These are phyloP conservation scores for Carollia perspicillata DNA, from an alignment of 2,113 vertebrate species.

Conservation along the genomic window DNA sequence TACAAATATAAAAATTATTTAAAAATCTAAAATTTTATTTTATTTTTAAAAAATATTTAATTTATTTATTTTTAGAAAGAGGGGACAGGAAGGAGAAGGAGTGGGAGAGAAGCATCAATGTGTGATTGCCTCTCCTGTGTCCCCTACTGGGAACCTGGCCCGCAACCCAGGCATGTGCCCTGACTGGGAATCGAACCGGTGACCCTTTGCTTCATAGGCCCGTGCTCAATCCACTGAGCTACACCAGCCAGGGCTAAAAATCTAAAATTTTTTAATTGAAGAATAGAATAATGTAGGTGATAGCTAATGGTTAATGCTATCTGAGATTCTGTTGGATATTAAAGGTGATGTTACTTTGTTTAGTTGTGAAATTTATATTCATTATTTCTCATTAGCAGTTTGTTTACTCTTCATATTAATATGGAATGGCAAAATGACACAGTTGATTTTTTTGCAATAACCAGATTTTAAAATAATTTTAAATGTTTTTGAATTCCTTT, in stretches of 20 bases:
- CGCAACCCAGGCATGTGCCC: too few relatives aligned
- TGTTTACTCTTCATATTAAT: neutral
- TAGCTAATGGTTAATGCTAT: neutral
- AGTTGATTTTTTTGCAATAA: neutral
- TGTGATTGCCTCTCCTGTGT: too few relatives aligned
- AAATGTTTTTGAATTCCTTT: neutral
- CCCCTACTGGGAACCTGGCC: too few relatives aligned
- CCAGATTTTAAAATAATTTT: neutral
- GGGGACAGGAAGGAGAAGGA: too few relatives aligned
- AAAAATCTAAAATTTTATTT: neutral
- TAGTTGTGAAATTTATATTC: neutral
- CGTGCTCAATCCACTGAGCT: too few relatives aligned
- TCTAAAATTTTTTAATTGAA: neutral
- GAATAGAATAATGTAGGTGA: neutral
- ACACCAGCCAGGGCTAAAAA: too few relatives aligned
- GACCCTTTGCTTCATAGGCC: too few relatives aligned
- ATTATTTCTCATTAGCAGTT: neutral
- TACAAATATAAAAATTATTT: neutral
- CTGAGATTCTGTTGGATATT: neutral
- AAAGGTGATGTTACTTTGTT: neutral
- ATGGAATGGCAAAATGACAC: neutral
- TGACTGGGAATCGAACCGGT: too few relatives aligned
- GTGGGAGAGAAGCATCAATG: too few relatives aligned
- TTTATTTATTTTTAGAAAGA: too few relatives aligned
- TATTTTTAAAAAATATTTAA: too few relatives aligned